Percentiles rank a stretch among this genome's conserved stretches.
These are phyloP conservation scores for Carlito syrichta DNA, from an alignment of 2,113 vertebrate species.

Conservation along the genomic window DNA sequence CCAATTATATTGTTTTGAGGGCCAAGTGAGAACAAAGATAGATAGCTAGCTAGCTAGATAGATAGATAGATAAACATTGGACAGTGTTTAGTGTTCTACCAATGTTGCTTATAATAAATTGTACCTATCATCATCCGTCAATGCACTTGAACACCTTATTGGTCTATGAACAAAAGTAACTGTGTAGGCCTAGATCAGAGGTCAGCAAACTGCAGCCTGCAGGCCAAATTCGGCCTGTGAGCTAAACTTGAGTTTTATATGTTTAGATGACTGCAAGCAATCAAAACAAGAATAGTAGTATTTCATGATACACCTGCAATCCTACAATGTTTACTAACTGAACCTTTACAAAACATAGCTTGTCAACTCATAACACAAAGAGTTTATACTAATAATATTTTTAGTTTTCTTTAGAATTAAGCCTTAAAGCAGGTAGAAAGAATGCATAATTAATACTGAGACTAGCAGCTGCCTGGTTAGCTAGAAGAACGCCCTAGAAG, in stretches of 20 bases:
- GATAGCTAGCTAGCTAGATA: no score
- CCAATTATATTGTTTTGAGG: not conserved
- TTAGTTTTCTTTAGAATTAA: constrained; percentile 38
- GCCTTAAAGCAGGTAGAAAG: not conserved
- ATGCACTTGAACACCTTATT: not conserved
- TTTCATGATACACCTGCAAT: not conserved
- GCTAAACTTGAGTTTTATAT: not conserved
- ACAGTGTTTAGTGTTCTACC: not conserved
- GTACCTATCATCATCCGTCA: not conserved
- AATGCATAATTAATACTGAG: not conserved
- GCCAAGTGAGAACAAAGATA: not conserved
- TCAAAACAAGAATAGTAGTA: not conserved
- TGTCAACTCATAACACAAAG: not conserved
- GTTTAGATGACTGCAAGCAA: constrained; percentile 1
- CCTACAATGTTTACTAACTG: not conserved
- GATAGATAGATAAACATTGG: not conserved
- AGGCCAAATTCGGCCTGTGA: not conserved
- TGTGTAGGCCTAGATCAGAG: not conserved
- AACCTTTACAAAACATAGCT: not conserved
- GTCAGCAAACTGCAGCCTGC: not conserved
- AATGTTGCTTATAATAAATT: constrained; percentile 6
- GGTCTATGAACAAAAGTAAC: not conserved
- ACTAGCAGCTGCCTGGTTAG: not conserved
- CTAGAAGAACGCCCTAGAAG: not conserved
- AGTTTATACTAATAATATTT: not conserved